phyloP scores from a whole-genome alignment of 2,797 vertebrate genomes.

The Eupleurogrammus muticus region DNA sequence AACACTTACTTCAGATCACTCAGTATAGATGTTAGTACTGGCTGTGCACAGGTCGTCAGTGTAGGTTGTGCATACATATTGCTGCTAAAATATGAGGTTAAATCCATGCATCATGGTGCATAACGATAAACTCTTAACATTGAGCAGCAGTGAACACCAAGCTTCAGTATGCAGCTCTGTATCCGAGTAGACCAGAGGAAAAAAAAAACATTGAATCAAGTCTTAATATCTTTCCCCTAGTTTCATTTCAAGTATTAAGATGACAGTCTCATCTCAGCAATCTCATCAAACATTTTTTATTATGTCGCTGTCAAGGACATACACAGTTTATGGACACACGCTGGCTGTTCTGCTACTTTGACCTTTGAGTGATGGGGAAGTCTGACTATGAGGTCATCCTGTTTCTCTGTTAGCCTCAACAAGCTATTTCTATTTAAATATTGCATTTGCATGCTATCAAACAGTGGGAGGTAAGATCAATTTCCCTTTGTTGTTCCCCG shows the following conservation, averaged over 20 bases:
- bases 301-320: conserved; percentile 49
- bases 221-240: conserved; percentile 7
- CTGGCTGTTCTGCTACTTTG: conserved; percentile 19
- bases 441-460: conserved; percentile 27
- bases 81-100: conserved; percentile 1
- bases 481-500: not conserved
- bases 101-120: not conserved
- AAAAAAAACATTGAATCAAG: not conserved
- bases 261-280: conserved; percentile 11
- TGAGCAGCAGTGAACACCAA: not conserved
- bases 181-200: not conserved
- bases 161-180: not conserved
- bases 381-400: conserved; percentile 16
- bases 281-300: conserved; percentile 40
- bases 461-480: not conserved
- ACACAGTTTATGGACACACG: conserved; percentile 20
- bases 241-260: conserved; percentile 39
- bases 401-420: conserved; percentile 22
- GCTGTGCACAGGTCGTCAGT: conserved; percentile 13
- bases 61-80: not conserved
- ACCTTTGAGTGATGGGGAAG: conserved; percentile 20
- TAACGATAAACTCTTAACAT: conserved; percentile 4
- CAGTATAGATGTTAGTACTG: no score
- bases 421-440: conserved; percentile 28
- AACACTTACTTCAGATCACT: no score